phyloP scores from a whole-genome alignment of 2,113 vertebrate genomes.

The Fregata magnificens region DNA sequence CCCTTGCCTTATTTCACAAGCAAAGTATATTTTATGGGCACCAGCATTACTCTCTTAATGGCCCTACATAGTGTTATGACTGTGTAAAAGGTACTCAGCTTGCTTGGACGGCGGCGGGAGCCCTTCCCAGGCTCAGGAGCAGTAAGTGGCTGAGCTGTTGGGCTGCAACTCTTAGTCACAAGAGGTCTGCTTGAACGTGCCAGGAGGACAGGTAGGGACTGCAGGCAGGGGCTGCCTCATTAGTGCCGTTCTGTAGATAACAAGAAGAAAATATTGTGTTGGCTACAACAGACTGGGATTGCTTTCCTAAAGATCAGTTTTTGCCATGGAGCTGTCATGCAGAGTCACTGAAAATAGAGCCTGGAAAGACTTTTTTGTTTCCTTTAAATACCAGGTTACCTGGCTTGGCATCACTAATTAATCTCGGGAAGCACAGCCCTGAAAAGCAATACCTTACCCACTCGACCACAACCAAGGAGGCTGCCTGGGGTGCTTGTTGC shows the following conservation, averaged over 20 bases:
- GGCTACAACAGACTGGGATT: not conserved
- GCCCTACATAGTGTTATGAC: not conserved
- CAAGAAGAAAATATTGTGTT: not conserved
- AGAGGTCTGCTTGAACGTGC: not conserved
- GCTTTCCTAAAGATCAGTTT: not conserved
- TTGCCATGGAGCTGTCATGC: not conserved
- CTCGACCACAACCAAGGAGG: not conserved
- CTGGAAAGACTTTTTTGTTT: not conserved
- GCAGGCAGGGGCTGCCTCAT: not conserved
- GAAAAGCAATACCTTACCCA: not conserved
- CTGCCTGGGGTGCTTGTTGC: not conserved
- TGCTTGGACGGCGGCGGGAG: not conserved
- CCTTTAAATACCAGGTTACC: not conserved
- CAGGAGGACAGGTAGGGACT: not conserved
- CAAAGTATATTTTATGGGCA: not conserved
- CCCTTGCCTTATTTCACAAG: not conserved
- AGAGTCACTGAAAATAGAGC: not conserved
- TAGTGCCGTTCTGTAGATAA: not conserved
- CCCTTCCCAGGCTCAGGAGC: not conserved
- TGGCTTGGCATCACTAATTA: not conserved
- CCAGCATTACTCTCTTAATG: not conserved
- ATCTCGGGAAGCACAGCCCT: not conserved
- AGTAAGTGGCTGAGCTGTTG: not conserved
- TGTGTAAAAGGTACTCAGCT: not conserved
- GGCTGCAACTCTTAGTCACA: not conserved